phyloP scores from a whole-genome alignment of 2,888 invertebrate genomes.

The Euphydryas editha region DNA sequence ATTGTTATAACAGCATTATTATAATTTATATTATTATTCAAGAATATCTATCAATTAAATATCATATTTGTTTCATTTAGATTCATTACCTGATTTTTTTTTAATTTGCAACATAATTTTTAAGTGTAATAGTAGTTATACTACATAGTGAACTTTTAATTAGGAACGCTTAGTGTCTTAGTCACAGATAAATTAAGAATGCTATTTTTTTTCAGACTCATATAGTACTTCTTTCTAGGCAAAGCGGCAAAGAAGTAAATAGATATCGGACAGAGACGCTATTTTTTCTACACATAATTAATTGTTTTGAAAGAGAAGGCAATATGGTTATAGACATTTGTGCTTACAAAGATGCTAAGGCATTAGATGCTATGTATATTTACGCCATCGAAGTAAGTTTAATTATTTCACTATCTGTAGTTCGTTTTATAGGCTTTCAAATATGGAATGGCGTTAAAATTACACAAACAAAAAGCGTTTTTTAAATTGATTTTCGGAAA shows the following conservation, averaged over 20 bases:
- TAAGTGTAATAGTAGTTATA: too few relatives aligned
- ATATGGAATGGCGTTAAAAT: background rate
- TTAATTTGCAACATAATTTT: too few relatives aligned
- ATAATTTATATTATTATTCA: too few relatives aligned
- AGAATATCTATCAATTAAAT: too few relatives aligned
- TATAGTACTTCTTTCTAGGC: constrained; percentile 85
- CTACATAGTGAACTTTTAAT: too few relatives aligned
- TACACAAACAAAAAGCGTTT: background rate
- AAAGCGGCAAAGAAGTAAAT: constrained; percentile 80
- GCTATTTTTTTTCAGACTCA: constrained; percentile 80
- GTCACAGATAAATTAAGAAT: too few relatives aligned
- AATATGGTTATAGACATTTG: constrained; percentile 91
- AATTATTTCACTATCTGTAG: background rate
- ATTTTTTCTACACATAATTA: constrained; percentile 94
- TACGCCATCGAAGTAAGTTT: constrained; percentile 88
- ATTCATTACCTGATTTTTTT: too few relatives aligned
- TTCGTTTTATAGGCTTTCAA: background rate
- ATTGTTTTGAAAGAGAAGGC: constrained; percentile 89
- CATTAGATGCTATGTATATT: constrained; percentile 94
- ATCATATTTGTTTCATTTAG: too few relatives aligned
- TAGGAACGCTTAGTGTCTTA: too few relatives aligned
- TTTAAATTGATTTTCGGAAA: too few relatives aligned
- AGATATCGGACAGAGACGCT: constrained; percentile 84
- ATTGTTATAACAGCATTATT: too few relatives aligned
- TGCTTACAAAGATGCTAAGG: constrained; percentile 91